Percentiles rank a stretch among this genome's conserved stretches.
phyloP scores from a whole-genome alignment of 2,888 invertebrate species.

The Atherix ibis region DNA sequence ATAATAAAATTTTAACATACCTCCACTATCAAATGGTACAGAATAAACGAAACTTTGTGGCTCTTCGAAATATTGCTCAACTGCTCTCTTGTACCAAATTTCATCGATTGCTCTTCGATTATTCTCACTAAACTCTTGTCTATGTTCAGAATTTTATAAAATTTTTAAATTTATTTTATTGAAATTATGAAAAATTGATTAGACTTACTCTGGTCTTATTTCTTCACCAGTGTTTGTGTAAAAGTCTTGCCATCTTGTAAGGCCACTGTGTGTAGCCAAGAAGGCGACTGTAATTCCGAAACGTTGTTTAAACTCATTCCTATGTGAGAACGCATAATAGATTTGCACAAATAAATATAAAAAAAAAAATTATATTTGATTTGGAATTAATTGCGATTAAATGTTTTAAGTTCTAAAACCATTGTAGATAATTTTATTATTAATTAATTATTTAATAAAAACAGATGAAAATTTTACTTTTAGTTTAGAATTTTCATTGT shows the following conservation, averaged over 20 bases:
- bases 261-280: conserved; percentile 77
- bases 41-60: conserved; percentile 70
- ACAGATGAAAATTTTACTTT: conserved; percentile 4
- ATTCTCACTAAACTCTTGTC: conserved; percentile 54
- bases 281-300: conserved; percentile 76
- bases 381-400: too few species aligned
- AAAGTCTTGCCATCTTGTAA: conserved; percentile 76
- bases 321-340: conserved; percentile 28
- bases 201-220: conserved; percentile 25
- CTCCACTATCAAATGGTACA: conserved; percentile 47
- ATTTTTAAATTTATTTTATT: neutral
- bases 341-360: neutral
- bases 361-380: neutral
- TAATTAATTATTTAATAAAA: neutral
- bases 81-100: conserved; percentile 76
- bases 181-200: too few species aligned
- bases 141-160: conserved; percentile 23
- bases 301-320: conserved; percentile 66
- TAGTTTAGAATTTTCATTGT: too few species aligned
- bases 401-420: neutral
- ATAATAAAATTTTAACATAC: conserved; percentile 11
- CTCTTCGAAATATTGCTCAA: conserved; percentile 67
- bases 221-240: conserved; percentile 38
- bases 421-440: neutral
- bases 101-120: conserved; percentile 72